Base-by-base conservation (phyloP, 2,888 invertebrate species). In the Margaritifera margaritifera region DNA sequence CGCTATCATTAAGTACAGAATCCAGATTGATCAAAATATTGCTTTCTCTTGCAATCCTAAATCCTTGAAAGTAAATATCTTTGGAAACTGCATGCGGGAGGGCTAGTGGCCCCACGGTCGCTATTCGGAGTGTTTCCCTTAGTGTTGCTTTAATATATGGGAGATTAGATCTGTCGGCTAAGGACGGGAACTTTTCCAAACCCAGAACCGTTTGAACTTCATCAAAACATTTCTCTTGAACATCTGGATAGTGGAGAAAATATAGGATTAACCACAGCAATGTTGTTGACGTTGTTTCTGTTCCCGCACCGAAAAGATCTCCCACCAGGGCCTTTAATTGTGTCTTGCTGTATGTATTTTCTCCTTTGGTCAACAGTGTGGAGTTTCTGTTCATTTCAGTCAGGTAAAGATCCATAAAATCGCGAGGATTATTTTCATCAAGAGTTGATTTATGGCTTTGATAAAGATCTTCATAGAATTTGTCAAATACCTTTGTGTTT, bases 271-370 rank as follows among this genome's bases (percentile, higher is more conserved):
- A 22, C 74, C 74, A 74, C 11, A 31, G 18, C n/a, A 74, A 54
- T 25, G 66, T 62, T 20, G 62, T 66, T 8, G 71, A 63, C 2
- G 71, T 71, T 15, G 71, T 64, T 25, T 74, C 74, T 6, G 71
- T 60, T 5, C 74, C 74, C 20, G 71, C 74, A 25, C 64, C 20
- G 56, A 71, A 74, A 24, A 74, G 24, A 31, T 74, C 74, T 6
- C 64, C 59, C 20, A 66, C 67, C 6, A 59, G 64, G 1, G 62
- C 27, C 25, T 8, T 62, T 15, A 53, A n/a, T 51, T 51, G 50
- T 0, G 51, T 5, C 3, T 51, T n/a, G 42, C 42, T 42, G 42
- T 42, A 42, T 11, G 42, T 42, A 42, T 42, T 11, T 42, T 42
- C 42, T 42, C 11, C 11, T 42, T 42, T 42, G 42, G 1, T 11